phyloP scores from a whole-genome alignment of 2,888 invertebrate species.

The Synanthedon vespiformis region DNA sequence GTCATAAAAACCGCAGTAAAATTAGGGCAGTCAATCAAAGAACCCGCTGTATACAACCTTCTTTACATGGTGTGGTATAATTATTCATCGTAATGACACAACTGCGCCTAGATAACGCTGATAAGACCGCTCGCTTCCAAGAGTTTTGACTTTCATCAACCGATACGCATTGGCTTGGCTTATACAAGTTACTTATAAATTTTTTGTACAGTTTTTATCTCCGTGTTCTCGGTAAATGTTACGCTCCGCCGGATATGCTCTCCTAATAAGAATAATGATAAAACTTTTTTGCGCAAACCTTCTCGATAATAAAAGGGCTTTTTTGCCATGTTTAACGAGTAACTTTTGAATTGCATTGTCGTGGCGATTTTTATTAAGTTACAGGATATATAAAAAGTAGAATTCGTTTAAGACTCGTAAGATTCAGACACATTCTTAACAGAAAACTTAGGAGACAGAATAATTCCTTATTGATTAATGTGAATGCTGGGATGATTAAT shows the following conservation, averaged over 20 bases:
- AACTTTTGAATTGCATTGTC: neutral
- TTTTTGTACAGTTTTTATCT: slow-evolving; percentile 16
- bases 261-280: neutral
- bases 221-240: slow-evolving; percentile 8
- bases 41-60: neutral
- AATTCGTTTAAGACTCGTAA: no score
- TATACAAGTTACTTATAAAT: slow-evolving; percentile 6
- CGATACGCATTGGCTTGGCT: neutral
- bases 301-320: neutral
- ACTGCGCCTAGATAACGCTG: slow-evolving; percentile 4
- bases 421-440: no score
- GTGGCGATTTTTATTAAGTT: no score
- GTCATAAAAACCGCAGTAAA: neutral
- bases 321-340: neutral
- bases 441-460: no score
- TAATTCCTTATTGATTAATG: no score
- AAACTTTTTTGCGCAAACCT: neutral
- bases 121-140: slow-evolving; percentile 1
- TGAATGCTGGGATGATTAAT: no score
- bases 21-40: neutral
- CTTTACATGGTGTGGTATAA: neutral
- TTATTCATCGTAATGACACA: neutral
- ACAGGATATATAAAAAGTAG: no score
- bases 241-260: slow-evolving; percentile 9
- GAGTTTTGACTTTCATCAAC: neutral